Evolutionary conservation across 2,113 vertebrate species (phyloP).

Genomic region (Xenotilapia leptura): DNA sequence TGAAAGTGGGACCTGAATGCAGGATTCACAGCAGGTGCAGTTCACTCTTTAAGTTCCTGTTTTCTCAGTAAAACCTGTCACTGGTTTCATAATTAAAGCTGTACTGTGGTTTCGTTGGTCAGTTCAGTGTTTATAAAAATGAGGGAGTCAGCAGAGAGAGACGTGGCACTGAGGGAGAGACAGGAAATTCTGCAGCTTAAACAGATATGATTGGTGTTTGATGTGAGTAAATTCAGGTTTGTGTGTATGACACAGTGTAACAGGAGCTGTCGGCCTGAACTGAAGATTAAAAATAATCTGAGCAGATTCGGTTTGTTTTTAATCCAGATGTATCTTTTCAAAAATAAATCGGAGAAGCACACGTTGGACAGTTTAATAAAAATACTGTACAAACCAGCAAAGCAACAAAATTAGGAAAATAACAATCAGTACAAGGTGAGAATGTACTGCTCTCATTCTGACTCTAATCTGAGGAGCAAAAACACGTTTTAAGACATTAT

Average conservation of each 20-base stretch:
- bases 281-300: background rate
- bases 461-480: background rate
- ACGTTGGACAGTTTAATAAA: accelerated
- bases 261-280: background rate
- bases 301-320: background rate
- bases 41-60: background rate
- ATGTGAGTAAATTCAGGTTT: accelerated
- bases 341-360: accelerated
- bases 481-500: no score
- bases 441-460: background rate
- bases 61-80: accelerated
- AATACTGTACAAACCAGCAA: background rate
- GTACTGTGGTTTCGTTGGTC: background rate
- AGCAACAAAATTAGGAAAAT: background rate
- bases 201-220: background rate
- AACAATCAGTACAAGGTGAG: background rate
- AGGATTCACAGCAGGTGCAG: background rate
- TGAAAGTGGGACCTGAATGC: background rate
- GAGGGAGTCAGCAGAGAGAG: background rate
- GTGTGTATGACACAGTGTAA: background rate
- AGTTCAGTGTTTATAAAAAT: background rate
- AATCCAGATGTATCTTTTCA: background rate
- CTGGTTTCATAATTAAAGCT: background rate
- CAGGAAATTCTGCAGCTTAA: background rate
- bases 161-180: background rate